Percentiles rank a stretch among this genome's conserved stretches.
phyloP scores from a whole-genome alignment of 64 coral and sea anemone species.

The Pocillopora damicornis region DNA sequence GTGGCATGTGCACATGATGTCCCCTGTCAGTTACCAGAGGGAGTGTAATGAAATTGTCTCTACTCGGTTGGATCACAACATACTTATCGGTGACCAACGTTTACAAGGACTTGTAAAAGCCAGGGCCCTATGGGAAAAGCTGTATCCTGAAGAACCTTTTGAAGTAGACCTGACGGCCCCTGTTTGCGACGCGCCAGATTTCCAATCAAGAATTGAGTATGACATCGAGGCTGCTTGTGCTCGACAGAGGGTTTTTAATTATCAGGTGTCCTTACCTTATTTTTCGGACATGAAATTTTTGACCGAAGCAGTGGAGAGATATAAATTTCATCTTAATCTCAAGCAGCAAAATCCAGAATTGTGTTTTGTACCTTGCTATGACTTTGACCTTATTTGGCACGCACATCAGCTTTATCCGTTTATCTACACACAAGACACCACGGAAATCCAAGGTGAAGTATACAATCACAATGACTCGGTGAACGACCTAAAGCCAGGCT shows the following conservation, averaged over 20 bases:
- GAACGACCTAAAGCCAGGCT: constrained; percentile 46
- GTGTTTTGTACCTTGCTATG: constrained; percentile 59
- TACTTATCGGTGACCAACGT: constrained; percentile 9
- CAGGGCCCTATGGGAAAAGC: constrained; percentile 9
- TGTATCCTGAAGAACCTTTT: constrained; percentile 44
- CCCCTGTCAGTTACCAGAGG: constrained; percentile 32
- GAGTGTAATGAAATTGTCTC: constrained; percentile 46
- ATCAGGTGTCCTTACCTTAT: constrained; percentile 56
- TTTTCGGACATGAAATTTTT: constrained; percentile 45
- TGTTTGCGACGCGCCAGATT: constrained; percentile 3
- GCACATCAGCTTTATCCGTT: constrained; percentile 57
- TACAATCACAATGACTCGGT: constrained; percentile 62
- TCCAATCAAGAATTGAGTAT: constrained; percentile 29
- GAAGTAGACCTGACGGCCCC: constrained; percentile 36
- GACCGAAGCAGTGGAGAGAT: constrained; percentile 33
- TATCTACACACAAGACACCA: constrained; percentile 42
- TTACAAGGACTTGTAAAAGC: constrained; percentile 1
- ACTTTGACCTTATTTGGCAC: constrained; percentile 63
- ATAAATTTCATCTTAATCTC: constrained; percentile 37
- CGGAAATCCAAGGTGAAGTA: constrained; percentile 25
- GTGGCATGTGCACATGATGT: constrained; percentile 68
- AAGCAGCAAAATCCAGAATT: constrained; percentile 39
- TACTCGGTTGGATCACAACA: constrained; percentile 25
- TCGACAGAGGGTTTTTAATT: constrained; percentile 46
- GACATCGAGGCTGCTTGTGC: constrained; percentile 25